Evolutionary conservation across 2,888 invertebrate genomes (phyloP).

Genomic region (Caenorhabditis afra): DNA sequence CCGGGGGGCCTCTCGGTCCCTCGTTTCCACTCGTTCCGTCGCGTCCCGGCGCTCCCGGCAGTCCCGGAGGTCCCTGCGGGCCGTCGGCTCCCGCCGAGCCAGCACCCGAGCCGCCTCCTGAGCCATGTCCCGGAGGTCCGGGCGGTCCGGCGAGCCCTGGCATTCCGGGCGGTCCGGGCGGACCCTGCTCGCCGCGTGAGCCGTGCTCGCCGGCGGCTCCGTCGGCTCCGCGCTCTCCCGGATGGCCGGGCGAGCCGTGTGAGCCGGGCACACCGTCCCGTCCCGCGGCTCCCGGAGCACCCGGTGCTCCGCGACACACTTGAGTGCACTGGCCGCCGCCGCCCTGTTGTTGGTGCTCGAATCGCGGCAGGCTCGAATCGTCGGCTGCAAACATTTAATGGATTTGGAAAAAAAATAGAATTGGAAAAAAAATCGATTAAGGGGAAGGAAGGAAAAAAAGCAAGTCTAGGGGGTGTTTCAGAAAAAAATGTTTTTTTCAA

Average conservation of each 20-base stretch:
- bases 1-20: slow-evolving; percentile 52
- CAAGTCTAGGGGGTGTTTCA: no score
- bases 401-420: no score
- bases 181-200: slow-evolving; percentile 65
- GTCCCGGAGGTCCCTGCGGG: slow-evolving; percentile 65
- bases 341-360: slow-evolving; percentile 8
- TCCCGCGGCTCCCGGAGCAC: slow-evolving; percentile 67
- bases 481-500: no score
- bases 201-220: slow-evolving; percentile 67
- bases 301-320: slow-evolving; percentile 66
- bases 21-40: slow-evolving; percentile 53
- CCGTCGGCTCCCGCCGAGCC: slow-evolving; percentile 48
- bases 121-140: slow-evolving; percentile 62
- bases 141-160: slow-evolving; percentile 60
- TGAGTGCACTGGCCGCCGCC: slow-evolving; percentile 53
- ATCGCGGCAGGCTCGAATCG: slow-evolving; percentile 25
- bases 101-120: slow-evolving; percentile 25
- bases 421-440: no score
- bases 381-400: slow-evolving; percentile 28
- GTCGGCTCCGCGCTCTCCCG: slow-evolving; percentile 60
- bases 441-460: no score
- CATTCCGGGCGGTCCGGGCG: slow-evolving; percentile 65
- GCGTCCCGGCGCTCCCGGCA: slow-evolving; percentile 65
- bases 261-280: slow-evolving; percentile 69
- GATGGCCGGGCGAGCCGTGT: slow-evolving; percentile 68